A percentile compares a stretch with the other conserved stretches of the same genome.
Evolutionary conservation across 2,113 vertebrate genomes (phyloP).

Genomic region (Passer montanus): DNA sequence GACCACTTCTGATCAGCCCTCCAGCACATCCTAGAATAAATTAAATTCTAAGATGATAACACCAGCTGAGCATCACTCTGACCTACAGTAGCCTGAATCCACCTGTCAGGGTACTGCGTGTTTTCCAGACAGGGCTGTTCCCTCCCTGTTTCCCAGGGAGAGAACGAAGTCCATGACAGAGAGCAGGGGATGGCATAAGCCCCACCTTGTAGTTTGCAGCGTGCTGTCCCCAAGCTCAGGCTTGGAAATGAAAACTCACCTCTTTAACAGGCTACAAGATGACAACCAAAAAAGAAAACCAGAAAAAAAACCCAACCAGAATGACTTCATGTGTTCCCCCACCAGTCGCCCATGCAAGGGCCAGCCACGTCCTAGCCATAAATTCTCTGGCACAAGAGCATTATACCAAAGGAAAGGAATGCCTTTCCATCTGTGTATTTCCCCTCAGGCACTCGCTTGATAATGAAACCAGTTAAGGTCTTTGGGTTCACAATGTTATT

Average conservation of each 20-base stretch:
- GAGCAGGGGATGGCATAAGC: neutral
- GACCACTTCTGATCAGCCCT: neutral
- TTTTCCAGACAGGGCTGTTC: neutral
- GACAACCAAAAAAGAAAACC: neutral
- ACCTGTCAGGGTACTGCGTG: rapidly evolving
- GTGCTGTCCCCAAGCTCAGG: neutral
- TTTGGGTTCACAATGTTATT: slow-evolving; percentile 66
- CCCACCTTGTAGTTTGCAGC: neutral
- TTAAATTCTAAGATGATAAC: neutral
- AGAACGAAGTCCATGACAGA: neutral
- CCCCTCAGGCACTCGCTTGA: slow-evolving; percentile 60
- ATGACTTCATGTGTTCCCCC: neutral
- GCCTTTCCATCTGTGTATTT: slow-evolving; percentile 63
- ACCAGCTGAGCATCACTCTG: neutral
- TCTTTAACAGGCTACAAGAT: neutral
- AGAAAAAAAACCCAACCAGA: neutral
- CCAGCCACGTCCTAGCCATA: slow-evolving; percentile 7
- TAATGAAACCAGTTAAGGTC: slow-evolving; percentile 71
- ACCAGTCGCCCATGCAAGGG: neutral
- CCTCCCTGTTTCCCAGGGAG: neutral
- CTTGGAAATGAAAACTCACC: neutral
- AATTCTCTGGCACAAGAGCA: slow-evolving; percentile 49
- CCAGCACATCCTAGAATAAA: neutral
- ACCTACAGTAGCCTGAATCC: neutral
- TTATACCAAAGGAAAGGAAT: slow-evolving; percentile 64